Evolutionary conservation across 2,888 invertebrate genomes (phyloP).

Genomic region (Calephelis perditalis): DNA sequence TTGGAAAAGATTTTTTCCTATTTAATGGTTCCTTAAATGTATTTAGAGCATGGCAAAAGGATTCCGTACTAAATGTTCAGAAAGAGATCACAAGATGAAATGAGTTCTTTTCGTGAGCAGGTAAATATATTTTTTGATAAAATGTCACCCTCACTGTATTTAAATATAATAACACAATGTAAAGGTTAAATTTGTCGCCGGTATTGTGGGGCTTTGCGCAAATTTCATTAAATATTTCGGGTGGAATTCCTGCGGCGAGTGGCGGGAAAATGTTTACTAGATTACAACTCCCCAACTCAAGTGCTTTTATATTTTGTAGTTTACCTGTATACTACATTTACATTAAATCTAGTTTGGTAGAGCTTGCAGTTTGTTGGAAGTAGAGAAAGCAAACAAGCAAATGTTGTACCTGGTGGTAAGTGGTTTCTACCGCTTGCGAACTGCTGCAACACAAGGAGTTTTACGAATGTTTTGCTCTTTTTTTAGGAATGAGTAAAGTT

Average conservation of each 20-base stretch:
- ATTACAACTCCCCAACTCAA: not conserved
- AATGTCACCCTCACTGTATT: conserved; percentile 52
- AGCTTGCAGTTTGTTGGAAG: too few species aligned
- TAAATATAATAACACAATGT: conserved; percentile 57
- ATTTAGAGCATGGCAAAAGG: not conserved
- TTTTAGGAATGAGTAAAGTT: too few species aligned
- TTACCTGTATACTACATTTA: not conserved
- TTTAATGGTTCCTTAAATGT: conserved; percentile 47
- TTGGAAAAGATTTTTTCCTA: conserved; percentile 50
- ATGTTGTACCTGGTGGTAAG: too few species aligned
- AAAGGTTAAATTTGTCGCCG: conserved; percentile 51
- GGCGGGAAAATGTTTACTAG: not conserved
- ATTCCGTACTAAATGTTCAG: not conserved
- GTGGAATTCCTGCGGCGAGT: not conserved
- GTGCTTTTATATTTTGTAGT: not conserved
- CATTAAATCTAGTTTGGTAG: too few species aligned
- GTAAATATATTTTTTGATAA: conserved; percentile 51
- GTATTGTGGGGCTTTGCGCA: conserved; percentile 13
- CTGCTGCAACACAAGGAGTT: too few species aligned
- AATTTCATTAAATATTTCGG: conserved; percentile 22
- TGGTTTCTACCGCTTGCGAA: too few species aligned
- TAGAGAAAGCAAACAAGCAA: too few species aligned
- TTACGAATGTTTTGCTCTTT: too few species aligned
- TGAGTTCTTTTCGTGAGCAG: conserved; percentile 25
- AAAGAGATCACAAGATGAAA: not conserved